Evolutionary conservation across 2,113 vertebrate genomes (phyloP), one percentile per base, ranked within the genome.

Genomic region (Crotophaga sulcirostris): DNA sequence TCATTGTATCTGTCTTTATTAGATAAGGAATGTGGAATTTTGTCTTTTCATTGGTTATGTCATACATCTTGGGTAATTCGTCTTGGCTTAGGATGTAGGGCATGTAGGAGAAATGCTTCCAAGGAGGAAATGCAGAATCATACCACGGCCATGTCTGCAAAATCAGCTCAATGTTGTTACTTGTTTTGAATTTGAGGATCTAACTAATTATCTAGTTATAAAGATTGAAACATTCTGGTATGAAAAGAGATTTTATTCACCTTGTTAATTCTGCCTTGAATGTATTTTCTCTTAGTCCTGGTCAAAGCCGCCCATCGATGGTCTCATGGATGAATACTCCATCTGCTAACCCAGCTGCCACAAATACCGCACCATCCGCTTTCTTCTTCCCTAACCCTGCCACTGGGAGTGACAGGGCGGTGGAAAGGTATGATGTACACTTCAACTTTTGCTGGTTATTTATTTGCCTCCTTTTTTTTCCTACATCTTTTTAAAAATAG

Each of bases 301-400:
- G 95, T 59, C 98, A 98, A 54, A 92, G 86, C 77, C 98, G 94
- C 16, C 49, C 98, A 0, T 95, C 98, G 0, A 98, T 98, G 97
- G 98, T 98, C 28, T 97, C 98, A 0, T 98, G 98, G 98, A 97
- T 98, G 87, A 98, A 98, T 44, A 67, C 60, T 8, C 98, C 97
- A 0, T 67, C 96, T 23, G 54, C 94, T 6, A 95, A 66, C 78
- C 49, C 75, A 6, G 82, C 87, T 36, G 82, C 75, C 19, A 63
- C 96, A 11, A 92, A 92, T 29, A 54, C 94, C 44, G 78, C 95
- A 18, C 78, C 88, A 7, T 29, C 97, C 3, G 13, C 90, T 21
- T 97, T 96, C 69, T 69, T 92, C 44, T 63, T 94, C 56, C 90
- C 91, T 34, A 85, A 8, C 63, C 93, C 94, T 60, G 64, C 94